Base-by-base conservation (phyloP, 1,140 invertebrate genomes). In the Polyergus mexicanus region DNA sequence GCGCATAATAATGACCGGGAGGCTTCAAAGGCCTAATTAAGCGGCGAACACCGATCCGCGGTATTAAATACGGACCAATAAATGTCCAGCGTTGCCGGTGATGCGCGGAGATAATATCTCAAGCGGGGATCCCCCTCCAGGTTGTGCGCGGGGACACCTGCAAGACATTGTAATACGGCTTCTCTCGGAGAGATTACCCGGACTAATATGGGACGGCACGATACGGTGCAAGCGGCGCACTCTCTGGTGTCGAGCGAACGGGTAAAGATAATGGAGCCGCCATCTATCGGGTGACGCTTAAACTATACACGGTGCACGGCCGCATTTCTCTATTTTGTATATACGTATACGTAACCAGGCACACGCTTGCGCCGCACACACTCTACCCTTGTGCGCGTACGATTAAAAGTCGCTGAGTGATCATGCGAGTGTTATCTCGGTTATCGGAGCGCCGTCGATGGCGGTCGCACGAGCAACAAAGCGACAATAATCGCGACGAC, bases 241-340 rank as follows among this genome's bases (percentile, higher is more conserved):
- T 77, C 56, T 83, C 75, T 60, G 32, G 63, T 65, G 35, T 32
- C 63, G 54, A 68, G 54, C 54, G 44, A 69, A 72, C 87, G 88
- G 91, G 91, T 90, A 94, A 92, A 93, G 93, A 94, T 95, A 95
- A 94, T 93, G 88, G 91, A 94, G 92, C 93, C 93, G 95, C 94
- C 94, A 95, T 95, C 94, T 95, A 91, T 95, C 92, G 94, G 93
- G 74, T 62, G 62, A 86, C 90, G 91, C 78, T 89, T 92, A 93
- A 93, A 95, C 92, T 91, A 93, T 74, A 84, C 86, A 22, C 54
- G 85, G 54, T 35, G 47, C 69, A 32, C 68, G 88, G 77, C 78
- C 74, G 66, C 69, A 65, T 86, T 81, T 77, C 63, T 2, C 60
- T 86, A 89, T 63, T 89, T 86, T 76, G 69, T 86, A 91, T 86